Evolutionary conservation across 2,888 invertebrate species (phyloP), one percentile per base, ranked within the genome.

Genomic region (Epinotia ramella): DNA sequence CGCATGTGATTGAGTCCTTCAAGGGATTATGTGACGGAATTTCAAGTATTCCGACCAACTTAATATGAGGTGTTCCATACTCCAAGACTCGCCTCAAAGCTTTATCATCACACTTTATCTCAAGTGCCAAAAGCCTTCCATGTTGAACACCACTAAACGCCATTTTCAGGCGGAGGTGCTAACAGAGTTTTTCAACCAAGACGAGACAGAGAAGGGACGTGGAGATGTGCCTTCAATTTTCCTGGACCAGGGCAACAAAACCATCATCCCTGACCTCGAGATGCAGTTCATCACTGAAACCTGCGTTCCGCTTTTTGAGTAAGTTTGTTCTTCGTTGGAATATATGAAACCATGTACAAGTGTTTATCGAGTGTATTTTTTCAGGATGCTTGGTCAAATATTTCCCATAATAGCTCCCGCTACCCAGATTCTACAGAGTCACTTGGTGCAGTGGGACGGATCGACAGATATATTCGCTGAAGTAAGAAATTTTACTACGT

Each of bases 171-270:
- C 96, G 76, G 93, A 96, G 77, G 96, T 97, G 60, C 96, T 98
- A 84, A 95, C 96, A 69, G 98, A 98, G 92, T 98, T 98, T 90
- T 98, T 98, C 93, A 96, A 96, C 65, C 97, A 98, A 94, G 98
- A 98, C 5, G 98, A 98, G 86, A 91, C 96, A 82, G 98, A 98
- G 89, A 97, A 97, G 88, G 96, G 96, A 74, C 96, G 97, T 91
- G 98, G 98, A 0, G 95, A 95, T 46, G 91, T 95, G 49, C 97
- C 98, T 0, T 88, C 95, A 56, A 95, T 95, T 83, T 97, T 97
- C 96, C 97, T 97, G 97, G 97, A 98, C 86, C 93, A 97, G 20
- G 97, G 97, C 80, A 97, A 97, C 80, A 96, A 96, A 84, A 98
- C 97, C 46, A 96, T 96, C 81, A 97, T 98, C 79, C 98, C 98